These are phyloP conservation scores for Hippocampus mohnikei DNA, from an alignment of 2,113 vertebrate species.

Conservation along the genomic window DNA sequence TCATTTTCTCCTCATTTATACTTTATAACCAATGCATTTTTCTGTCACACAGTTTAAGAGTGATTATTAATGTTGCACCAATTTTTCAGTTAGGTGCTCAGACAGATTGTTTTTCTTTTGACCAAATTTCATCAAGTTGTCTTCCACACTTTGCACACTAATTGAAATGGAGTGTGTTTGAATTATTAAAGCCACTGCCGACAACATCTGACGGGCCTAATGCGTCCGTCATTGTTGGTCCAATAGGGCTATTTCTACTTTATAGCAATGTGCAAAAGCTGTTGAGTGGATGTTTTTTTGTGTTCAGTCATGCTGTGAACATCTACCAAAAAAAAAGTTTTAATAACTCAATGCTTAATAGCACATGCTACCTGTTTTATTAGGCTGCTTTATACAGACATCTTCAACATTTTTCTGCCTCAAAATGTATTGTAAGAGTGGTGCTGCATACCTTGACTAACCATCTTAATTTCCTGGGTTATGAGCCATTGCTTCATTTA, in stretches of 20 bases:
- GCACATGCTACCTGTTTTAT: too few species aligned
- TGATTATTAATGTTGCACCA: slow-evolving; percentile 22
- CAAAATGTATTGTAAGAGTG: too few species aligned
- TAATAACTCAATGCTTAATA: too few species aligned
- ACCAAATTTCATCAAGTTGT: slow-evolving; percentile 33
- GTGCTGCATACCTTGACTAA: too few species aligned
- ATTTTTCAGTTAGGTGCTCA: slow-evolving; percentile 12
- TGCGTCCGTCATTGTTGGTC: background rate
- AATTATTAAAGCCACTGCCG: slow-evolving; percentile 28
- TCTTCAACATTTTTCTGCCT: too few species aligned
- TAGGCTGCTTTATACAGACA: too few species aligned
- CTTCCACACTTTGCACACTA: slow-evolving; percentile 10
- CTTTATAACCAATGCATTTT: slow-evolving; percentile 10
- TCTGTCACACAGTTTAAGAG: slow-evolving; percentile 1
- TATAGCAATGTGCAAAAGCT: too few species aligned
- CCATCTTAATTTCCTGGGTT: too few species aligned
- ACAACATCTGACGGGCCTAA: slow-evolving; percentile 20
- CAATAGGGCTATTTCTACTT: background rate
- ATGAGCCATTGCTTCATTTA: too few species aligned
- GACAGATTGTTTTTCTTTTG: background rate
- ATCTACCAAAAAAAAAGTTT: too few species aligned
- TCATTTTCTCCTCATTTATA: slow-evolving; percentile 12
- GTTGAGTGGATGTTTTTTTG: too few species aligned
- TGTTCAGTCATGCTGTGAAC: too few species aligned
- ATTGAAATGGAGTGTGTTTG: slow-evolving; percentile 32